Percentiles rank a stretch among this genome's conserved stretches.
Evolutionary conservation across 1,140 invertebrate species (phyloP).

Genomic region (Achatina immaculata): DNA sequence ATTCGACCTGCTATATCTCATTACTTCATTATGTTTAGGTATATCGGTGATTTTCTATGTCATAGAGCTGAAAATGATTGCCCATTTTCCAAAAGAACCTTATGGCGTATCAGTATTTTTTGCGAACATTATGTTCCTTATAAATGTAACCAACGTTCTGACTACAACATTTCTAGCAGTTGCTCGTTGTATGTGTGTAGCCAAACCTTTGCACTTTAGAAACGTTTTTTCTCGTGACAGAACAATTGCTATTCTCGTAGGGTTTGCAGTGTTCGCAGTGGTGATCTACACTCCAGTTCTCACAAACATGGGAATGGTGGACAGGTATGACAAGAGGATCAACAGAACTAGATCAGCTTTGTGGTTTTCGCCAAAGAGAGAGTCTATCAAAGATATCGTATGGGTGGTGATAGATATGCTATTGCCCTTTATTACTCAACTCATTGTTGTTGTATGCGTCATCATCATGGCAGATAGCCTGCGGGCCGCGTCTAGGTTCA

Average conservation of each 20-base stretch:
- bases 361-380: neutral
- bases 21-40: neutral
- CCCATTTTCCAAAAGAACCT: neutral
- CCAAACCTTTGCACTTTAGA: constrained; percentile 16
- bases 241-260: neutral
- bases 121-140: neutral
- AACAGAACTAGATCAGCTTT: neutral
- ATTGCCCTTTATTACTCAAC: neutral
- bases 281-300: constrained; percentile 12
- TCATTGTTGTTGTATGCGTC: constrained; percentile 12
- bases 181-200: constrained; percentile 27
- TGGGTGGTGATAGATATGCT: neutral
- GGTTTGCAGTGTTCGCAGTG: neutral
- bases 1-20: neutral
- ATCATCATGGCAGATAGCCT: neutral
- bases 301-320: neutral
- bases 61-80: neutral
- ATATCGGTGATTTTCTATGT: neutral
- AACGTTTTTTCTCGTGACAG: neutral
- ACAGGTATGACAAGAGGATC: neutral
- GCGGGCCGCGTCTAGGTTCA: neutral
- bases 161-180: constrained; percentile 22
- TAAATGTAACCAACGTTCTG: neutral
- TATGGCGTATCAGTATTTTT: neutral
- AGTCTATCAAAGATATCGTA: constrained; percentile 3